Evolutionary conservation across 1,140 invertebrate genomes (phyloP), one percentile per base, ranked within the genome.

Genomic region (Orchesella cincta): DNA sequence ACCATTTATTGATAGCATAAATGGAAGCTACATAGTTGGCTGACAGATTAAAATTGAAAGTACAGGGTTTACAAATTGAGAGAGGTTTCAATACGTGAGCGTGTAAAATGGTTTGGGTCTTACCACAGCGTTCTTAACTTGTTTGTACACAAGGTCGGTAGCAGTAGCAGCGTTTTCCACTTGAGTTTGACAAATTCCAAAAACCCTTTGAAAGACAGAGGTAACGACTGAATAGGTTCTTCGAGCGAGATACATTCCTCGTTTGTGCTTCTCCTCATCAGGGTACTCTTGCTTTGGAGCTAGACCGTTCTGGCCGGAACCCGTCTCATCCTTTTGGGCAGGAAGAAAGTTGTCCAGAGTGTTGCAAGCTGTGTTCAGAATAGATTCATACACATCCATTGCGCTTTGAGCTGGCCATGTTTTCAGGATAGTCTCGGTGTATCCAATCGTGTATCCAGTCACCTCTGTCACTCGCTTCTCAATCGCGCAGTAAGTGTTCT

Each of bases 281-380:
- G 70, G 26, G 3, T 8, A 39, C 23, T 73, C 71, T 26, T 73
- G 16, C 16, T 34, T 46, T 14, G 71, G 71, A 36, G 34, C 26
- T 5, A 72, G 33, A 34, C 76, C 76, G 71, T 80, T 79, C 34
- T 74, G 57, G 3, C 78, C 35, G 20, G 29, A 52, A 57, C 18
- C 31, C 71, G 64, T 36, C 74, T 73, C n/a, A 67, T 76, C 34
- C 33, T 70, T 72, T 18, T 23, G 31, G 26, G 81, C 39, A 33
- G 81, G 79, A 1, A 82, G 52, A 29, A 80, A 46, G 26, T 51
- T 71, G 71, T 82, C 77, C 23, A 79, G 16, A 3, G 76, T 46
- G 14, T 18, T 52, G 5, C 14, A 54, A 0, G 74, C 77, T 23
- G 70, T 70, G 1, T 33, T 26, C 26, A 82, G 46, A 26, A 76